Evolutionary conservation across 2,113 vertebrate genomes (phyloP).

Genomic region (Corapipo altera): DNA sequence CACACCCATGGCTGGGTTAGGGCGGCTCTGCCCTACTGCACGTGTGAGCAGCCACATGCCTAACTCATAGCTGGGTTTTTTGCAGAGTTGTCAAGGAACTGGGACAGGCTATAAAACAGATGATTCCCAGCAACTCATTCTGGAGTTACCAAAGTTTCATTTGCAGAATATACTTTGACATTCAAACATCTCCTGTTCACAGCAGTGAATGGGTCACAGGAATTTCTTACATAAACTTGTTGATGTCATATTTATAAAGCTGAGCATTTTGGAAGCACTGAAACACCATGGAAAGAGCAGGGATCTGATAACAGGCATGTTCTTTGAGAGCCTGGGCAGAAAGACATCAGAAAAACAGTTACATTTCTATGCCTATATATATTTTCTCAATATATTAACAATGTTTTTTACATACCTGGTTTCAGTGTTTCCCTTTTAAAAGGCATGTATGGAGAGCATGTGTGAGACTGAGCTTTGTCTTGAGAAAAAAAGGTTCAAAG

Average conservation of each 20-base stretch:
- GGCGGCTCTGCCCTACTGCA: not conserved
- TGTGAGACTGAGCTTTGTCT: not conserved
- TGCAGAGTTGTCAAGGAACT: not conserved
- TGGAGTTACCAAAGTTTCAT: not conserved
- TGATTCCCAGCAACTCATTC: not conserved
- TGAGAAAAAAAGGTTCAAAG: not conserved
- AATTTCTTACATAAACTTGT: not conserved
- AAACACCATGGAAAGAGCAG: not conserved
- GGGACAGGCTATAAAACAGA: not conserved
- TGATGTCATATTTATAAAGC: not conserved
- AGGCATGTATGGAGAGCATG: not conserved
- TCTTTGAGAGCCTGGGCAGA: not conserved
- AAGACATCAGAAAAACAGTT: not conserved
- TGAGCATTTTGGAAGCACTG: not conserved
- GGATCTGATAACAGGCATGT: not conserved
- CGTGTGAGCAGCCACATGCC: fast-evolving
- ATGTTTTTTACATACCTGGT: not conserved
- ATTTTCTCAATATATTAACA: not conserved
- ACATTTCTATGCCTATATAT: not conserved
- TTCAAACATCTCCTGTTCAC: not conserved
- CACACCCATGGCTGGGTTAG: too few species aligned
- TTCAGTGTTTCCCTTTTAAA: not conserved
- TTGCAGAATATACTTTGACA: not conserved
- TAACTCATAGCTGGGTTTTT: not conserved
- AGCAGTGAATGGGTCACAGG: fast-evolving